Percentiles rank a stretch among this genome's conserved stretches.
These are phyloP conservation scores for Panagrolaimus sp. DNA, from an alignment of 1,140 invertebrate genomes.

Conservation along the genomic window DNA sequence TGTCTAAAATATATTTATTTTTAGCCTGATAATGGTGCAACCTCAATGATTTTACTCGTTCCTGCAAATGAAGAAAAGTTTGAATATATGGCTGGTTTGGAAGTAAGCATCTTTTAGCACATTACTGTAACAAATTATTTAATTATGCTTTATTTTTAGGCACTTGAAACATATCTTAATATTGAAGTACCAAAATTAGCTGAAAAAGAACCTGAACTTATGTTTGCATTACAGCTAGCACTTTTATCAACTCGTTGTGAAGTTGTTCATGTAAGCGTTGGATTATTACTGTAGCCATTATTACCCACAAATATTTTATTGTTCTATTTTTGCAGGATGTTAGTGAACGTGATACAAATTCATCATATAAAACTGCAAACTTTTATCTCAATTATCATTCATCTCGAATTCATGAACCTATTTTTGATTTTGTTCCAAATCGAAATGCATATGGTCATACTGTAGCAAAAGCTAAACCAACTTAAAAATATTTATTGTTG, in stretches of 20 bases:
- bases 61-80: neutral
- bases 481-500: too few species aligned
- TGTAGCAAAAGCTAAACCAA: too few species aligned
- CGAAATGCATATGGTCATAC: neutral
- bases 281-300: too few species aligned
- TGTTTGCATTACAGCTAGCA: slow-evolving; percentile 1
- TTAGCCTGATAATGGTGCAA: neutral
- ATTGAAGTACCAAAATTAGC: neutral
- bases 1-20: too few species aligned
- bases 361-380: neutral
- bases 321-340: neutral
- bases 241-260: neutral
- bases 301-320: too few species aligned
- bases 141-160: neutral
- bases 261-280: neutral
- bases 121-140: too few species aligned
- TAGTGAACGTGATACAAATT: slow-evolving; percentile 1
- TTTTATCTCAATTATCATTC: neutral
- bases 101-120: too few species aligned
- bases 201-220: neutral
- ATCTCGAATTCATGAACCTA: neutral
- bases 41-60: neutral
- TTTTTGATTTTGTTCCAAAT: slow-evolving; percentile 3
- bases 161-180: neutral
- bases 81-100: neutral